Evolutionary conservation across 2,797 vertebrate species (phyloP), one percentile per base, ranked within the genome.

Genomic region (Taeniopygia guttata): DNA sequence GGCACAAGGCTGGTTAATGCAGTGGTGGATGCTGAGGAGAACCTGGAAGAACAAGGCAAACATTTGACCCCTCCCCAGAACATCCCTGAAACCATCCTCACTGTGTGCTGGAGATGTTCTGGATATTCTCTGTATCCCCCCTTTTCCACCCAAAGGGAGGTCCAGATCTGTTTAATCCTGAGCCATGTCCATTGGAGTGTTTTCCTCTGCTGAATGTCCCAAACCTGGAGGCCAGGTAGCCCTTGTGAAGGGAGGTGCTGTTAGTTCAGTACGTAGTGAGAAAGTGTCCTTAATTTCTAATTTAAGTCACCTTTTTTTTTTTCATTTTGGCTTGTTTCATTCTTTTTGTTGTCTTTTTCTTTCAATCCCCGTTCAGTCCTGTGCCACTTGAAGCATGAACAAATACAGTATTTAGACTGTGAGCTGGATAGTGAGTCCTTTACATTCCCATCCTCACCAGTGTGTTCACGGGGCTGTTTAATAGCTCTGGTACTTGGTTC

Each of bases 361-460:
- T 19, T 45, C 16, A 14, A 3, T 55, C 14, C 8, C 9, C 46
- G 3, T 60, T 76, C 38, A n/a, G 16, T 32, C n/a, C 14, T 58
- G 1, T 55, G 36, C 20, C 56, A 9, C 46, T 67, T 46, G 7
- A 51, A 38, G 21, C 18, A 9, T 20, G 67, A 27, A 10, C 21
- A 67, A 62, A 51, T 18, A 2, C 2, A 17, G 0, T 32, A 12
- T 49, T 56, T 72, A 42, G 63, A 13, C 8, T 51, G 3, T 27
- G 22, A 46, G 32, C 51, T 51, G 64, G 25, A 0, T 11, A 7
- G 27, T 11, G 26, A 78, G 10, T n/a, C 18, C 25, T 11, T 60
- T 8, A 40, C 8, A 11, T 63, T 40, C 4, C 48, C 12, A 5
- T 80, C 18, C 22, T 72, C 77, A 58, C 5, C 2, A 1, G 0